A percentile compares a stretch with the other conserved stretches of the same genome.
These are phyloP conservation scores for Byasa hedistus DNA, from an alignment of 2,888 invertebrate species.

Conservation along the genomic window DNA sequence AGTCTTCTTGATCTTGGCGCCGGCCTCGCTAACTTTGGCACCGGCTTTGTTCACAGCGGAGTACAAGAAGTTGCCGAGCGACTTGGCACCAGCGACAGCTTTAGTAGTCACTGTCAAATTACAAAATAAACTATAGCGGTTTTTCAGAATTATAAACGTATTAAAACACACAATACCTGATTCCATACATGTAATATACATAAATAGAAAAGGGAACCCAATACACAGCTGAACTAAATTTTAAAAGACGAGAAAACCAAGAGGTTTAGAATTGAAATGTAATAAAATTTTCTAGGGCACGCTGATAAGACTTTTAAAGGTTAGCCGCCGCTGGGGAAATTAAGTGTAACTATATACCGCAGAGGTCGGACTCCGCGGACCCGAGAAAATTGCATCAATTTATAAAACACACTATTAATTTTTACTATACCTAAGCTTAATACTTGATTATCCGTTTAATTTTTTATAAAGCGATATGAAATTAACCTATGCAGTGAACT, in stretches of 20 bases:
- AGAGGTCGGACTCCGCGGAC: constrained; percentile 4
- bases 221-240: too few relatives aligned
- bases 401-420: constrained; percentile 8
- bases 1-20: constrained; percentile 95
- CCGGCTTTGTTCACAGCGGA: constrained; percentile 98
- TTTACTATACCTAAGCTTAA: background rate
- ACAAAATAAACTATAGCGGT: background rate
- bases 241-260: too few relatives aligned
- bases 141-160: too few relatives aligned
- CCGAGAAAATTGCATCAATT: constrained; percentile 12
- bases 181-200: too few relatives aligned
- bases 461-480: too few relatives aligned
- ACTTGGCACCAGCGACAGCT: constrained; percentile 93
- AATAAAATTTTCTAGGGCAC: background rate
- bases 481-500: too few relatives aligned
- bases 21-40: constrained; percentile 93
- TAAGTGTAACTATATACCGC: constrained; percentile 5
- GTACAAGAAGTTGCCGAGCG: constrained; percentile 94
- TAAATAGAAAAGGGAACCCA: too few relatives aligned
- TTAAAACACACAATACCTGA: too few relatives aligned
- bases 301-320: constrained; percentile 8
- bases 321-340: constrained; percentile 22
- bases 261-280: background rate
- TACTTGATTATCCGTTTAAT: background rate
- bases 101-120: constrained; percentile 88